phyloP scores from a whole-genome alignment of 2,113 vertebrate species.

The Melospiza georgiana region DNA sequence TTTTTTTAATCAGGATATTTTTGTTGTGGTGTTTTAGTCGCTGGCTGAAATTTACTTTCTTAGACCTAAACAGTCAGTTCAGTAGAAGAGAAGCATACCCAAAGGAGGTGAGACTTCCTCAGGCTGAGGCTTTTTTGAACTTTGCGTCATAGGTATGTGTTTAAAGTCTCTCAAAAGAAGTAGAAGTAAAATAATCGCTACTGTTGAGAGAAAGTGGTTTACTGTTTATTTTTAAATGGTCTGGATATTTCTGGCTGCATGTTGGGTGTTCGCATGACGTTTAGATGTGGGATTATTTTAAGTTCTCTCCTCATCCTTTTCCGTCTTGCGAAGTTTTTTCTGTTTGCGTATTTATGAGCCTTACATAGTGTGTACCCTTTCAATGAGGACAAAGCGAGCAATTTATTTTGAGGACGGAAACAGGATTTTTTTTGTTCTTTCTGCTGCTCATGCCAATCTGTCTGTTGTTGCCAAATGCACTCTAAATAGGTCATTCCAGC shows the following conservation, averaged over 20 bases:
- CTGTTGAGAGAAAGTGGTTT: neutral
- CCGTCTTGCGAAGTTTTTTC: neutral
- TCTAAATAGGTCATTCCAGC: conserved; percentile 48
- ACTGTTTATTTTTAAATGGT: neutral
- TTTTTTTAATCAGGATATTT: neutral
- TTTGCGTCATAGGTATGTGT: neutral
- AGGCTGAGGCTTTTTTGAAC: neutral
- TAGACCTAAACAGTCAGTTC: neutral
- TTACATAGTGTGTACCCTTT: neutral
- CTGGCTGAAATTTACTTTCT: neutral
- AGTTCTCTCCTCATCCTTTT: neutral
- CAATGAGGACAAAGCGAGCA: conserved; percentile 22
- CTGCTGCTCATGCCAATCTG: neutral
- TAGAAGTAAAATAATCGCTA: neutral
- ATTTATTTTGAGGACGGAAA: conserved; percentile 60
- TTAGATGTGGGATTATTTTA: neutral
- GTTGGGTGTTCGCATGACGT: neutral
- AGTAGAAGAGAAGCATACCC: neutral
- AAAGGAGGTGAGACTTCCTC: neutral
- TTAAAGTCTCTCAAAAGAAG: neutral
- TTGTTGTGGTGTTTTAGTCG: neutral
- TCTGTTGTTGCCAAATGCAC: neutral
- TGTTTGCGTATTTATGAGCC: conserved; percentile 14
- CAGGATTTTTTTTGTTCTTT: neutral
- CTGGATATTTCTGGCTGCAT: neutral